Percentiles rank a stretch among this genome's conserved stretches.
phyloP scores from a whole-genome alignment of 2,797 vertebrate species.

The Tarsius wallacei region DNA sequence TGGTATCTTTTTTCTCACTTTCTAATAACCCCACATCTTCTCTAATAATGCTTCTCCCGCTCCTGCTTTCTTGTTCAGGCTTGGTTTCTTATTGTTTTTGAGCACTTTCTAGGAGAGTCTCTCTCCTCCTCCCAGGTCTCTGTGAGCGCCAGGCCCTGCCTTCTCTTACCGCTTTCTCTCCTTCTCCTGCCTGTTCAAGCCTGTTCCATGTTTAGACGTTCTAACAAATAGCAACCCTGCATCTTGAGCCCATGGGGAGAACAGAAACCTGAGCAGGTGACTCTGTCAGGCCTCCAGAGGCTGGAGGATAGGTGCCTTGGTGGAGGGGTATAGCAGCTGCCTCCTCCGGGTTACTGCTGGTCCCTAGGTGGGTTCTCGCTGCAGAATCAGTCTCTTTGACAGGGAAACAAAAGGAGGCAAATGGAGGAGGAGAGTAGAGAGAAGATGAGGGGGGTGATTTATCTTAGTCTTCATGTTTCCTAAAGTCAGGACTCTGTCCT shows the following conservation, averaged over 20 bases:
- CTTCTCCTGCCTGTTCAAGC: neutral
- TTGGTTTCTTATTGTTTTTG: neutral
- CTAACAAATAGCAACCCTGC: neutral
- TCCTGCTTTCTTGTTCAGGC: neutral
- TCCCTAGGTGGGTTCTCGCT: neutral
- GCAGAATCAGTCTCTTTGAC: neutral
- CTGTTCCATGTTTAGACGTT: neutral
- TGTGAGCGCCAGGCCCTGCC: neutral
- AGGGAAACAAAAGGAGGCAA: neutral
- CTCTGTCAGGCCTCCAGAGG: neutral
- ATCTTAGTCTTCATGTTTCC: neutral
- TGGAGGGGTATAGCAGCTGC: neutral
- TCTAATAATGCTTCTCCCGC: too few relatives aligned
- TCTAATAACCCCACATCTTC: neutral
- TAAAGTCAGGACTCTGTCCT: neutral
- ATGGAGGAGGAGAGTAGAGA: neutral
- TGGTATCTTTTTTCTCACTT: neutral
- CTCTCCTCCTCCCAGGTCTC: neutral
- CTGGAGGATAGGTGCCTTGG: neutral
- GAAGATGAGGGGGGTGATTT: neutral
- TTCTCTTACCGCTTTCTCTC: neutral
- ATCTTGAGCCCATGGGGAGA: neutral
- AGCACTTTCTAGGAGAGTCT: neutral
- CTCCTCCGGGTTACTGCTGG: neutral
- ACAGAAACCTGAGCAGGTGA: neutral